Percentiles rank a stretch among this genome's conserved stretches.
phyloP scores from a whole-genome alignment of 2,888 invertebrate genomes.

The Plusia festucae region DNA sequence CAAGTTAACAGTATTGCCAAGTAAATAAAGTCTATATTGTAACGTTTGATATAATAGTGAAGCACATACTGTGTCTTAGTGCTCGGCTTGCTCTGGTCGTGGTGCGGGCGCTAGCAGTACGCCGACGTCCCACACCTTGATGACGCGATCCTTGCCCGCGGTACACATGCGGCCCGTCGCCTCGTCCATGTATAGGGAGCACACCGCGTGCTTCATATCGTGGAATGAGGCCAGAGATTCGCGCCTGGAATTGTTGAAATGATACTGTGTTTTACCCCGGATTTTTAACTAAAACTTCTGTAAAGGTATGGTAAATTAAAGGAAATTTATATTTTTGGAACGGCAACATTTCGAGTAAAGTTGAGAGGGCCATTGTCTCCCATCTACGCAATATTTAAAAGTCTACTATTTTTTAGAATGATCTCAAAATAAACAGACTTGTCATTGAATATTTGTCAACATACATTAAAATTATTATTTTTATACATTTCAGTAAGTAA shows the following conservation, averaged over 20 bases:
- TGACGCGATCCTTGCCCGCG: conserved; percentile 97
- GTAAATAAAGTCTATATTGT: not conserved
- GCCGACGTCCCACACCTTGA: conserved; percentile 97
- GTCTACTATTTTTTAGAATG: too few species aligned
- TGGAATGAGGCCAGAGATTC: conserved; percentile 98
- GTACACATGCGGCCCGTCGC: conserved; percentile 96
- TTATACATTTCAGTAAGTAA: too few species aligned
- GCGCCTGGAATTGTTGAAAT: conserved; percentile 92
- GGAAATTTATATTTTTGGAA: too few species aligned
- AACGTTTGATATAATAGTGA: not conserved
- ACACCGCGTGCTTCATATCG: conserved; percentile 97
- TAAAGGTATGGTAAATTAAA: too few species aligned
- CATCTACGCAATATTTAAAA: too few species aligned
- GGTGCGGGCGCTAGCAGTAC: conserved; percentile 88
- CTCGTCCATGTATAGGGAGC: conserved; percentile 96
- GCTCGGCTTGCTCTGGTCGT: conserved; percentile 71
- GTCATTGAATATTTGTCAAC: too few species aligned
- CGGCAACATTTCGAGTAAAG: too few species aligned
- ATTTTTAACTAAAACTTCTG: too few species aligned
- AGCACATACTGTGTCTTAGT: conserved; percentile 45
- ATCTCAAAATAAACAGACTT: too few species aligned
- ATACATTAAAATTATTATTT: too few species aligned
- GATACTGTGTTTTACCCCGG: too few species aligned
- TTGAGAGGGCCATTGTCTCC: too few species aligned
- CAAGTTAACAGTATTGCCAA: not conserved